phyloP scores from a whole-genome alignment of 2,888 invertebrate genomes.

The Eumerus sabulonum region DNA sequence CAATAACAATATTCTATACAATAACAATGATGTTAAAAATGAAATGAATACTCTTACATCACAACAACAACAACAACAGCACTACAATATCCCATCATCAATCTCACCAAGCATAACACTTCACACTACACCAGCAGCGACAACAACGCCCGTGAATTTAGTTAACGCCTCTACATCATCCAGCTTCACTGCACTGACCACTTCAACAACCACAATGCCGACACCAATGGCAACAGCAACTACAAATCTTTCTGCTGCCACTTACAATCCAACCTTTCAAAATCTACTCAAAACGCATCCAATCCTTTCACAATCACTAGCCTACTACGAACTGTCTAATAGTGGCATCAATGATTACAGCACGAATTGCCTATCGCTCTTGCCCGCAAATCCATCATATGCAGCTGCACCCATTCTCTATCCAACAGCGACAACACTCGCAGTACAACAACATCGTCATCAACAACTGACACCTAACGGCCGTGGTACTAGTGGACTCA shows the following conservation, averaged over 20 bases:
- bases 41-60: slow-evolving; percentile 55
- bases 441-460: slow-evolving; percentile 50
- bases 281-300: slow-evolving; percentile 71
- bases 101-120: slow-evolving; percentile 45
- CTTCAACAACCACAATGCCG: slow-evolving; percentile 75
- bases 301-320: slow-evolving; percentile 64
- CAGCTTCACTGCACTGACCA: slow-evolving; percentile 71
- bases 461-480: slow-evolving; percentile 60
- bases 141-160: slow-evolving; percentile 38
- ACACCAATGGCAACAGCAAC: slow-evolving; percentile 71
- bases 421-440: slow-evolving; percentile 68
- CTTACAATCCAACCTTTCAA: slow-evolving; percentile 69
- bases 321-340: slow-evolving; percentile 41
- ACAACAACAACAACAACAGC: slow-evolving; percentile 56
- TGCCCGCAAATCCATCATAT: slow-evolving; percentile 70
- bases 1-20: slow-evolving; percentile 70
- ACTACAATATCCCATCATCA: slow-evolving; percentile 29
- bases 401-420: slow-evolving; percentile 62
- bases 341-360: slow-evolving; percentile 72
- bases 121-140: slow-evolving; percentile 34
- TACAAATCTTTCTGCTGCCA: slow-evolving; percentile 58
- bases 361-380: slow-evolving; percentile 76
- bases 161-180: slow-evolving; percentile 65
- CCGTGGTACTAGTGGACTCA: slow-evolving; percentile 17
- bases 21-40: slow-evolving; percentile 59